A percentile compares a stretch with the other conserved stretches of the same genome.
These are phyloP conservation scores for Trachymyrmex septentrionalis DNA, from an alignment of 1,140 invertebrate genomes.

Conservation along the genomic window DNA sequence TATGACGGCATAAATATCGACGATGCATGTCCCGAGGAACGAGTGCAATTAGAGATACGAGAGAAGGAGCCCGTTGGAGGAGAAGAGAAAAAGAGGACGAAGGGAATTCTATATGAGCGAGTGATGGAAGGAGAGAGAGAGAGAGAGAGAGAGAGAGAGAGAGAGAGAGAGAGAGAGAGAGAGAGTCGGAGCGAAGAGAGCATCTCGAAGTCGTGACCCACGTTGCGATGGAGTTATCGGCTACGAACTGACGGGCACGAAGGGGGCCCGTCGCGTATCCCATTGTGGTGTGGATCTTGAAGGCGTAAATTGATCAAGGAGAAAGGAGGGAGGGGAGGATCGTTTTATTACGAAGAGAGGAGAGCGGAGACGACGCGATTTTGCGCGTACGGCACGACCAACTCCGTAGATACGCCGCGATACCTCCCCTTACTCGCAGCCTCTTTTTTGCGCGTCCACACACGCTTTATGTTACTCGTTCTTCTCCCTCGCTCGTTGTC, in stretches of 20 bases:
- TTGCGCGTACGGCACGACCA: constrained; percentile 54
- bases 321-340: constrained; percentile 65
- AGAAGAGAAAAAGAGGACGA: background rate
- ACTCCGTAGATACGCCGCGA: constrained; percentile 33
- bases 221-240: constrained; percentile 78
- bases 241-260: constrained; percentile 70
- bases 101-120: background rate
- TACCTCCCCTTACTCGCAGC: background rate
- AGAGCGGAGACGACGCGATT: constrained; percentile 17
- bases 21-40: constrained; percentile 61
- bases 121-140: background rate
- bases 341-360: constrained; percentile 75
- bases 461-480: constrained; percentile 29
- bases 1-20: constrained; percentile 66
- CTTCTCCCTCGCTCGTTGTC: background rate
- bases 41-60: constrained; percentile 69
- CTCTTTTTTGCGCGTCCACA: constrained; percentile 30
- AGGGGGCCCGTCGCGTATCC: constrained; percentile 62
- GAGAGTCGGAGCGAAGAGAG: constrained; percentile 50
- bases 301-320: constrained; percentile 77
- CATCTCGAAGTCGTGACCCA: constrained; percentile 72
- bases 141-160: constrained; percentile 11
- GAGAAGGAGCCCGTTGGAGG: background rate
- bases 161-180: too few species aligned
- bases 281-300: constrained; percentile 70